phyloP scores from a whole-genome alignment of 2,888 invertebrate species.

The Oasisia sp. region DNA sequence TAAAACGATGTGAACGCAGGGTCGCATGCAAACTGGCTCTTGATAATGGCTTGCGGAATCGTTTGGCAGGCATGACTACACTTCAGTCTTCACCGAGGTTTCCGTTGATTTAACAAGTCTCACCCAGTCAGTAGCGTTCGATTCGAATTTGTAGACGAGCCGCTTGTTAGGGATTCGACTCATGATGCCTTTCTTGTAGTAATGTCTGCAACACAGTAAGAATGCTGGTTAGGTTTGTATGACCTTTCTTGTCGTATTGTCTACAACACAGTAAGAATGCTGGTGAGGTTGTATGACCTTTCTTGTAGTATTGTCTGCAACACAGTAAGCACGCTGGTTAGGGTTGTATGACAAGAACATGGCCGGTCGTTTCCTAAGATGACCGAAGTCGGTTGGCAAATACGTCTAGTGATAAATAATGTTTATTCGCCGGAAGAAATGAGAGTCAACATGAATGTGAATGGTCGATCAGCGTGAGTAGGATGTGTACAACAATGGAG shows the following conservation, averaged over 20 bases:
- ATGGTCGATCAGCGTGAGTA: too few species aligned
- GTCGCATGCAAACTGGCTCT: not conserved
- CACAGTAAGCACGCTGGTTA: too few species aligned
- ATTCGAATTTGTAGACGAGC: slow-evolving; percentile 65
- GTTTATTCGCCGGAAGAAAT: too few species aligned
- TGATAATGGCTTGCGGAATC: not conserved
- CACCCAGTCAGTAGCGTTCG: slow-evolving; percentile 80
- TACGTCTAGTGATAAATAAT: not conserved
- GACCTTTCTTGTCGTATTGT: too few species aligned
- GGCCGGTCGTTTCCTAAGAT: not conserved
- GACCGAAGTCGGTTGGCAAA: not conserved
- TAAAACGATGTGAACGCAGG: too few species aligned
- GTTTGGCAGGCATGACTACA: not conserved
- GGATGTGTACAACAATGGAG: too few species aligned
- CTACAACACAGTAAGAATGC: slow-evolving; percentile 43
- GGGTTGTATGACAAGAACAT: not conserved
- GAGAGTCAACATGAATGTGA: too few species aligned
- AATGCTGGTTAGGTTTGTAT: too few species aligned
- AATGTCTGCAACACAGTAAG: slow-evolving; percentile 52
- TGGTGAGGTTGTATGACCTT: not conserved
- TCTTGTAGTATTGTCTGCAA: too few species aligned
- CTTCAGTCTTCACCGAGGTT: not conserved
- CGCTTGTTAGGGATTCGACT: slow-evolving; percentile 58
- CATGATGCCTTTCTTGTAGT: slow-evolving; percentile 59
- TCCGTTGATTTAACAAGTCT: not conserved